Base-by-base conservation (phyloP, 2,113 vertebrate genomes). In the Thunnus thynnus region DNA sequence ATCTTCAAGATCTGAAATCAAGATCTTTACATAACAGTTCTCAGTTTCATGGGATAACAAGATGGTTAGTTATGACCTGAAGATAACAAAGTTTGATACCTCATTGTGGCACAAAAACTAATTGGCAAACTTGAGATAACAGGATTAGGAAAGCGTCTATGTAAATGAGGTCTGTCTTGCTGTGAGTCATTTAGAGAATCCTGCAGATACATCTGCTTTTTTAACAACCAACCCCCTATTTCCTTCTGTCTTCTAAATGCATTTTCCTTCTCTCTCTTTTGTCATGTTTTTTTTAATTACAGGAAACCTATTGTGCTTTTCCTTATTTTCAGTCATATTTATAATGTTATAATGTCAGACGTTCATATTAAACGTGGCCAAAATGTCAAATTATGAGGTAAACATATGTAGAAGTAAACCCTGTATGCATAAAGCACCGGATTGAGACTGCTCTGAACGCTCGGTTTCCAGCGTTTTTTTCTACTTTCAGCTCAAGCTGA, bases 91-190 rank as follows among this genome's bases (percentile, higher is more conserved):
- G 56, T 64, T 78, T 67, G 73, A 79, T 81, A 44, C 70, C 55
- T 70, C 58, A 16, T 48, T 9, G 46, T 55, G 71, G 60, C 58
- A 32, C 57, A 17, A 36, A 74, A 76, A 80, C 63, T 86, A 90
- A 88, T 87, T 86, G 69, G 75, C 56, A 2, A 75, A 30, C 47
- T 65, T 20, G 5, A 76, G 85, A 89, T 80, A 86, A 80, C 73
- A 46, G 83, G 75, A 84, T 87, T 67, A 70, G 36, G 16, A 48
- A 30, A 46, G 6, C 18, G 41, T 62, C 20, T 18, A 27, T 80
- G 73, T 64, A 63, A 82, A 86, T 76, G 0, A 61, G 65, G 14
- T 20, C 46, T 16, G 27, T 56, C 6, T 52, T 10, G 48, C 72
- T 63, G 54, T 44, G 61, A 78, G 71, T 66, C 16, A 55, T 74